These are phyloP conservation scores for Bagarius yarrelli DNA, from an alignment of 2,113 vertebrate genomes.

Conservation along the genomic window DNA sequence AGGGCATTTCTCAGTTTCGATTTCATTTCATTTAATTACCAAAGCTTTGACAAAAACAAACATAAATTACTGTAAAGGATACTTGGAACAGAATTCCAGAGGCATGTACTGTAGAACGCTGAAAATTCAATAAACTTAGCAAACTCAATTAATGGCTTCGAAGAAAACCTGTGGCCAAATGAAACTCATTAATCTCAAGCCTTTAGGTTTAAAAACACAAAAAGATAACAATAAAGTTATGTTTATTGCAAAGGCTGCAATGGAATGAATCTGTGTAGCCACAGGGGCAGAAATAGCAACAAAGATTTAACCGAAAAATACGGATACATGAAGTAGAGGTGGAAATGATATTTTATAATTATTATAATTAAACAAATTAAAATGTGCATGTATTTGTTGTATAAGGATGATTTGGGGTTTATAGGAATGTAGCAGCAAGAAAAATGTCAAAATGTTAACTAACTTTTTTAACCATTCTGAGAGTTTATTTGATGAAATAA, in stretches of 20 bases:
- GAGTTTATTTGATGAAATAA: background rate
- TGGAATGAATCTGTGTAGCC: background rate
- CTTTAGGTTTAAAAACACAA: background rate
- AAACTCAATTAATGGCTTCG: background rate
- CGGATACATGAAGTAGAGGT: too few relatives aligned
- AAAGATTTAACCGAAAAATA: background rate
- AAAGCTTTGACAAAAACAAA: background rate
- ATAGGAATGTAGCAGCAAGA: background rate
- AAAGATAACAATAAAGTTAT: background rate
- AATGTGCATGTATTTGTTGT: background rate
- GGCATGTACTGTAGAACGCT: background rate
- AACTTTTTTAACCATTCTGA: background rate
- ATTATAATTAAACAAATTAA: background rate
- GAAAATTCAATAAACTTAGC: background rate
- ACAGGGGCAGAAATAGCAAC: background rate
- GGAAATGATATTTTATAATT: background rate
- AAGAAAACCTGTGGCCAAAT: background rate
- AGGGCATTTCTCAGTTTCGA: background rate
- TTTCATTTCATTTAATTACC: background rate
- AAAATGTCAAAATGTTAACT: background rate
- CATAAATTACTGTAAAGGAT: background rate
- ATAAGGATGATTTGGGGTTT: background rate
- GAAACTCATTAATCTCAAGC: conserved; percentile 13
- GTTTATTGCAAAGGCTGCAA: background rate
- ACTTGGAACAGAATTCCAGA: conserved; percentile 2